These are phyloP conservation scores for Aethes cnicana DNA, from an alignment of 2,888 invertebrate genomes.

Conservation along the genomic window DNA sequence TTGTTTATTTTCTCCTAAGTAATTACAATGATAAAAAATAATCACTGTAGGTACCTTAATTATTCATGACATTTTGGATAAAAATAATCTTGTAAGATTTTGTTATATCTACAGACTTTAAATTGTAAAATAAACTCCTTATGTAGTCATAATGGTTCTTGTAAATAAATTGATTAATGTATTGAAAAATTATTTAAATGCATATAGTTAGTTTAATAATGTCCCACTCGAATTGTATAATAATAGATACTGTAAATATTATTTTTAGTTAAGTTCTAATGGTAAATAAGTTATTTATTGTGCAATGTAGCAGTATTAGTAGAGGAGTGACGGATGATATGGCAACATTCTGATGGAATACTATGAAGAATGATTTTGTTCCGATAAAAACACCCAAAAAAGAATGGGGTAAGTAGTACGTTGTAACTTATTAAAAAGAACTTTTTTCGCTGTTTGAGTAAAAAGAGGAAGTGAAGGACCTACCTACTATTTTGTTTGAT, in stretches of 20 bases:
- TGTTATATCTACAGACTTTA: too few relatives aligned
- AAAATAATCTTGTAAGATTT: too few relatives aligned
- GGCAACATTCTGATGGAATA: constrained; percentile 48
- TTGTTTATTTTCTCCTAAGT: too few relatives aligned
- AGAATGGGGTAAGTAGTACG: too few relatives aligned
- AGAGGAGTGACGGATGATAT: constrained; percentile 49
- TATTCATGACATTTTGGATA: too few relatives aligned
- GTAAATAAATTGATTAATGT: constrained; percentile 33
- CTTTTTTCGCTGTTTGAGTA: too few relatives aligned
- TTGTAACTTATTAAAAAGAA: too few relatives aligned
- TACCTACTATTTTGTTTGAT: too few relatives aligned
- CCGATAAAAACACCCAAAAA: too few relatives aligned
- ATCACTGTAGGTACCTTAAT: too few relatives aligned
- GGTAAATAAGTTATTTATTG: constrained; percentile 78
- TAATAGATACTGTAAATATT: constrained; percentile 44
- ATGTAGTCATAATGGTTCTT: constrained; percentile 31
- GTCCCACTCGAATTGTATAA: constrained; percentile 65
- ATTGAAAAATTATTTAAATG: constrained; percentile 12
- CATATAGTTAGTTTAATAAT: constrained; percentile 43
- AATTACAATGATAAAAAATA: too few relatives aligned
- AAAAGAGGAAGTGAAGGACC: constrained; percentile 22
- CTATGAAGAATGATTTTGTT: constrained; percentile 21
- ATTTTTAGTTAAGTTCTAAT: constrained; percentile 31
- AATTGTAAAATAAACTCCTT: too few relatives aligned
- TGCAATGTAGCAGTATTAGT: constrained; percentile 81